Conservation (phyloP, 2,888 invertebrate genomes). For the Diaprepes abbreviatus region DNA sequence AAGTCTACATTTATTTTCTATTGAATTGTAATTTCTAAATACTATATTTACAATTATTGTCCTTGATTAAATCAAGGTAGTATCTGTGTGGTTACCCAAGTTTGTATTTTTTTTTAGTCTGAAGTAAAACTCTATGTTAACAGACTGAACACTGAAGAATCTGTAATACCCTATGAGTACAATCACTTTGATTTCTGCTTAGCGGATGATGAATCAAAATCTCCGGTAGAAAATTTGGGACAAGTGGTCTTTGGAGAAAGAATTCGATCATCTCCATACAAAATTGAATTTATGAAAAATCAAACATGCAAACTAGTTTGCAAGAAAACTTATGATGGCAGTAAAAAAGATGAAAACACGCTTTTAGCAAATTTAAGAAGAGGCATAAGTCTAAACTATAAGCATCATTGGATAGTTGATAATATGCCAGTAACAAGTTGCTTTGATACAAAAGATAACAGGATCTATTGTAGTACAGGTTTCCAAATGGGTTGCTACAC, state of each 20-base stretch:
- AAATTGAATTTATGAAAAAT: constrained; percentile 86
- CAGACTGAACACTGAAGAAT: constrained; percentile 96
- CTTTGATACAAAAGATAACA: constrained; percentile 73
- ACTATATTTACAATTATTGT: too few species aligned
- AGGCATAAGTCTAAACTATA: constrained; percentile 93
- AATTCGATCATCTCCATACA: constrained; percentile 94
- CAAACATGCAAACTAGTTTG: constrained; percentile 75
- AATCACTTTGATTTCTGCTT: constrained; percentile 97
- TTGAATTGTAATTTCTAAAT: too few species aligned
- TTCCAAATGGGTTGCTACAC: constrained; percentile 95
- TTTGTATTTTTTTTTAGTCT: constrained; percentile 76
- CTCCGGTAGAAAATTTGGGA: constrained; percentile 97
- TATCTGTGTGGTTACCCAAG: too few species aligned
- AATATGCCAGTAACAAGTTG: constrained; percentile 99
- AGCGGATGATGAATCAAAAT: constrained; percentile 77
- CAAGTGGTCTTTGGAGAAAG: constrained; percentile 99
- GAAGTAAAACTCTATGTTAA: constrained; percentile 94
- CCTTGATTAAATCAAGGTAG: too few species aligned
- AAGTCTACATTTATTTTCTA: too few species aligned
- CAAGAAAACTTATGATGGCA: constrained; percentile 79
- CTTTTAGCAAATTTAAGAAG: constrained; percentile 87
- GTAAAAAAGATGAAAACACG: constrained; percentile 70
- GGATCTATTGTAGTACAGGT: constrained; percentile 89
- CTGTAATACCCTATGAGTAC: constrained; percentile 98
- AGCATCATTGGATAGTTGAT: constrained; percentile 99